A percentile compares a stretch with the other conserved stretches of the same genome.
These are phyloP conservation scores for Amiota minor DNA, from an alignment of 2,888 invertebrate genomes.

Conservation along the genomic window DNA sequence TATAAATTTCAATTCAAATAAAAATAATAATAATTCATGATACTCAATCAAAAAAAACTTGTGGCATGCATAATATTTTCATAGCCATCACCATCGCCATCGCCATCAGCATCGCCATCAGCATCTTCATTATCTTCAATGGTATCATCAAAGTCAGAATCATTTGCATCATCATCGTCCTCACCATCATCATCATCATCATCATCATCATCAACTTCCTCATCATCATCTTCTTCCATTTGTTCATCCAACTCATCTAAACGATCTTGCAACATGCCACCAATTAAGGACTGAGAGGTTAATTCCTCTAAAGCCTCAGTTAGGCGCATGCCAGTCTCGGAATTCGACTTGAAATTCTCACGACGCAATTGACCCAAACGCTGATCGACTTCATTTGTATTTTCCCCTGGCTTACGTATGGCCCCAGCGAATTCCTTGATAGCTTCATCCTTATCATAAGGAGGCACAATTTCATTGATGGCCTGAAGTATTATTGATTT, in stretches of 20 bases:
- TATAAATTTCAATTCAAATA: neutral
- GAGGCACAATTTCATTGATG: constrained; percentile 44
- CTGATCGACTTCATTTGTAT: constrained; percentile 44
- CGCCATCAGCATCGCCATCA: neutral
- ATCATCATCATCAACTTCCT: constrained; percentile 29
- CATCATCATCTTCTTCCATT: constrained; percentile 16
- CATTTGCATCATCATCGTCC: neutral
- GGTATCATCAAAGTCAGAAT: constrained; percentile 6
- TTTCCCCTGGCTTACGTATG: constrained; percentile 47
- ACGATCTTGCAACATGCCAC: constrained; percentile 42
- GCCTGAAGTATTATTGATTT: constrained; percentile 56
- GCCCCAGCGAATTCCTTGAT: constrained; percentile 46
- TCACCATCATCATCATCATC: constrained; percentile 25
- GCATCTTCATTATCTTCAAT: neutral
- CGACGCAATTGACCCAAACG: constrained; percentile 40
- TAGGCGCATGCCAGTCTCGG: constrained; percentile 46
- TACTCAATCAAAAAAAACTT: neutral
- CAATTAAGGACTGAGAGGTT: constrained; percentile 42
- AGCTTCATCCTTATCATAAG: constrained; percentile 46
- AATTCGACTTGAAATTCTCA: constrained; percentile 37
- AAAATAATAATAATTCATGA: neutral
- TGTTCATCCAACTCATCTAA: constrained; percentile 33
- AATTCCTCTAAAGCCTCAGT: constrained; percentile 46
- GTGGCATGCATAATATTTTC: neutral
- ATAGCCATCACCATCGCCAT: neutral